These are phyloP conservation scores for Calyptomena viridis DNA, from an alignment of 2,113 vertebrate species.

Conservation along the genomic window DNA sequence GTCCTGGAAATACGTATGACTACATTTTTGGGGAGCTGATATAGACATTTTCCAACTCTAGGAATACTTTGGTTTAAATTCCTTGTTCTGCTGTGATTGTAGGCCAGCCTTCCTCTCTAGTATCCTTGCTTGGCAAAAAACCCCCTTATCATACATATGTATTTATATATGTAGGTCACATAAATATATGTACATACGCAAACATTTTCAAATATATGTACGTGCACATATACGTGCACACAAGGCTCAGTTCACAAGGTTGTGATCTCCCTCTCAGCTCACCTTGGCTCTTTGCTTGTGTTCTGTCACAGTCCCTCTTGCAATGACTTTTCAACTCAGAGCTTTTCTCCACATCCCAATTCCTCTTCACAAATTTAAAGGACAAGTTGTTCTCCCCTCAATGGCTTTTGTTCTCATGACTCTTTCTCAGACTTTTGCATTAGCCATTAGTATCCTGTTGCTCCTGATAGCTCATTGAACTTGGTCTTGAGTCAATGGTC, in stretches of 20 bases:
- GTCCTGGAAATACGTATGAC: not conserved
- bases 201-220: not conserved
- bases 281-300: not conserved
- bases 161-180: not conserved
- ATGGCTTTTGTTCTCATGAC: constrained; percentile 51
- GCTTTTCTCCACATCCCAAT: not conserved
- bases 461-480: constrained; percentile 55
- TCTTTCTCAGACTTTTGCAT: constrained; percentile 41
- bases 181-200: not conserved
- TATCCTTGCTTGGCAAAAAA: not conserved
- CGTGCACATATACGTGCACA: not conserved
- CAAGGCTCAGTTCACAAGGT: not conserved
- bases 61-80: not conserved
- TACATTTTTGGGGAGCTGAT: not conserved
- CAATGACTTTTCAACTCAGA: not conserved
- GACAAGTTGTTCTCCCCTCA: constrained; percentile 12
- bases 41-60: not conserved
- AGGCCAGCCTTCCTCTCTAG: not conserved
- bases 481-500: constrained; percentile 49
- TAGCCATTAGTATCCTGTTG: constrained; percentile 41
- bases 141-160: no score
- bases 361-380: not conserved
- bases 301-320: not conserved
- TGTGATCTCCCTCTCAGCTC: not conserved
- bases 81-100: not conserved